phyloP scores from a whole-genome alignment of 1,140 invertebrate genomes.

The Drosophila sturtevanti region DNA sequence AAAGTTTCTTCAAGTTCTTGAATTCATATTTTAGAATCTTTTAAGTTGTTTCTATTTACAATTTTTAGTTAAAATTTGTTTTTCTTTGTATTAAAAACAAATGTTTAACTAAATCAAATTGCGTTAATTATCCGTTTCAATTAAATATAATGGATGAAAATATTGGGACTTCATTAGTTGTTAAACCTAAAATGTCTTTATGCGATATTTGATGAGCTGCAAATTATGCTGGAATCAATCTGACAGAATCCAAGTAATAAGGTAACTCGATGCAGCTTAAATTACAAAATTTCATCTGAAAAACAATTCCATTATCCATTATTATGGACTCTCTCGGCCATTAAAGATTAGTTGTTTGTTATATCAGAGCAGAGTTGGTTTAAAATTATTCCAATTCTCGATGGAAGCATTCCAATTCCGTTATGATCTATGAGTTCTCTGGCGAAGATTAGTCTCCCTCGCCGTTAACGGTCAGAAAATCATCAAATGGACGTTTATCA shows the following conservation, averaged over 20 bases:
- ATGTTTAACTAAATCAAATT: not conserved
- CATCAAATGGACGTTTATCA: too few species aligned
- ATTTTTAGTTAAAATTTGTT: not conserved
- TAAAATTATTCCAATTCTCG: too few species aligned
- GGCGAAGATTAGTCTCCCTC: too few species aligned
- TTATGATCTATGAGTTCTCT: not conserved
- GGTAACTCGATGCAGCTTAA: constrained; percentile 1
- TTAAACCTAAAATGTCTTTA: not conserved
- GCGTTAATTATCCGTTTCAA: not conserved
- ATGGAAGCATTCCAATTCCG: not conserved
- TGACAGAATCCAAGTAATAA: not conserved
- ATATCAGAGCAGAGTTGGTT: too few species aligned
- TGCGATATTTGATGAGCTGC: not conserved
- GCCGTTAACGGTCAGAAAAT: too few species aligned
- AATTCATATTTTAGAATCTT: not conserved
- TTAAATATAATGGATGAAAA: not conserved
- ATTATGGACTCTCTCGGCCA: too few species aligned
- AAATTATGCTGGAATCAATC: not conserved
- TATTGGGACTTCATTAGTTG: not conserved
- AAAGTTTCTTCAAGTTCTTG: not conserved
- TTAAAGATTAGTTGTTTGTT: too few species aligned
- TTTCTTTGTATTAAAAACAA: not conserved
- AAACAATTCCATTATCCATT: not conserved
- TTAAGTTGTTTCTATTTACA: not conserved
- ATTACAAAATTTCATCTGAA: constrained; percentile 6